Base-by-base conservation (phyloP, 2,797 vertebrate species). In the Vipera ursinii region DNA sequence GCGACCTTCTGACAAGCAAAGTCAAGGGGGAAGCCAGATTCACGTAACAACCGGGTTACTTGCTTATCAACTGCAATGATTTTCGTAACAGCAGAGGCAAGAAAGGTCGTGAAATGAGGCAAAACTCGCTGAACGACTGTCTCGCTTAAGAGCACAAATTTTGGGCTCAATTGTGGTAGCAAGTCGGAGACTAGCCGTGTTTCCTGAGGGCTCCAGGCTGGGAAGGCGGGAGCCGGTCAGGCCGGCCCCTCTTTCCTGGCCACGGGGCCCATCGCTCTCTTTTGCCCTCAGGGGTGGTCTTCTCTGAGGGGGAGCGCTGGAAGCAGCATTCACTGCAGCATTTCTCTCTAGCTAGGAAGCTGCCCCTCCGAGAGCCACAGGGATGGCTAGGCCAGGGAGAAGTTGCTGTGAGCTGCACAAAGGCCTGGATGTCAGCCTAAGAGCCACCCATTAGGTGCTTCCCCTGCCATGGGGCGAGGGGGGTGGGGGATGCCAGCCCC, bases 271-370 rank as follows among this genome's bases (percentile, higher is more conserved):
- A 82, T 48, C 44, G 73, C 8, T 82, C 73, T 82, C 38, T 38
- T 82, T 20, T 24, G 20, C 0, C 38, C 73, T 1, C 38, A 82
- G 73, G 73, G 38, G 8, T 82, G 73, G 20, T 48, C 38, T 94
- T 97, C 59, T 92, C 96, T 90, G 96, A 95, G 24, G 93, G 95
- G 0, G 69, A 96, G 22, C 93, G 0, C 0, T 96, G 96, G 96
- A n/a, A 94, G 56, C 78, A 96, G 17, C 78, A 6, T 28, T 65
- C 89, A 56, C 1, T 9, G 24, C 9, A 13, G 20, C 26, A 24
- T 3, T 6, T 48, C 17, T 86, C 38, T 26, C 38, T 48, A 89
- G 56, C 57, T 17, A 32, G 22, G 87, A 22, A 44, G 17, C 1
- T 2, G 4, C 53, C 26, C 44, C 8, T 26, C 22, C 2, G 1